Evolutionary conservation across 2,113 vertebrate species (phyloP), one percentile per base, ranked within the genome.

Genomic region (Choloepus hoffmanni): DNA sequence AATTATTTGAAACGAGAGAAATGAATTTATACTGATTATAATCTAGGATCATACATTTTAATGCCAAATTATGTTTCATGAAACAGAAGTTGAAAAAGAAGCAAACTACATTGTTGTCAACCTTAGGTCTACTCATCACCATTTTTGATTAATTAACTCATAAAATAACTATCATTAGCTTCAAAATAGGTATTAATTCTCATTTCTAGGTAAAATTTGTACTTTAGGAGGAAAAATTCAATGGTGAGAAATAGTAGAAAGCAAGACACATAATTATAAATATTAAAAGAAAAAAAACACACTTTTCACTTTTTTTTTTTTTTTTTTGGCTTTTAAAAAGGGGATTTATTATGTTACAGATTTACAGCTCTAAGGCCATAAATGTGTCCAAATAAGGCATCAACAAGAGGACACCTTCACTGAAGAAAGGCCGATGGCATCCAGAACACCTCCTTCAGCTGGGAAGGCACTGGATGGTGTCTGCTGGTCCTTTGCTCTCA

Each of bases 141-240:
- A 28, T 15, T 24, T 74, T 88, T 62, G 19, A 40, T 74, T 81
- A 95, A 93, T 95, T 91, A 93, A 94, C 82, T 93, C 85, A 78
- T 65, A 82, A 87, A 90, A 95, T 79, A 85, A 73, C 8, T n/a
- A 88, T 82, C 63, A 76, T 84, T 79, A 93, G 58, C 67, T 91
- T 86, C 15, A 93, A 23, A 96, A 93, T 67, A 79, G 76, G 40
- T 45, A 72, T 63, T 84, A 86, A 82, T 55, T 91, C 40, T 93
- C 23, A 24, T 30, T 76, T 95, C 45, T 55, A n/a, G 91, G 78
- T 89, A 86, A 96, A 86, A 79, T 36, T 30, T 72, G 10, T 84
- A 93, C 19, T 11, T 78, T 83, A 72, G 33, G 28, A 96, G 40
- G 55, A 82, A 90, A 74, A 85, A 73, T 15, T 40, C 89, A 73